Conservation (phyloP, 30 jellyfish, hydroid and myxozoan species). For the Hydractinia echinata region DNA sequence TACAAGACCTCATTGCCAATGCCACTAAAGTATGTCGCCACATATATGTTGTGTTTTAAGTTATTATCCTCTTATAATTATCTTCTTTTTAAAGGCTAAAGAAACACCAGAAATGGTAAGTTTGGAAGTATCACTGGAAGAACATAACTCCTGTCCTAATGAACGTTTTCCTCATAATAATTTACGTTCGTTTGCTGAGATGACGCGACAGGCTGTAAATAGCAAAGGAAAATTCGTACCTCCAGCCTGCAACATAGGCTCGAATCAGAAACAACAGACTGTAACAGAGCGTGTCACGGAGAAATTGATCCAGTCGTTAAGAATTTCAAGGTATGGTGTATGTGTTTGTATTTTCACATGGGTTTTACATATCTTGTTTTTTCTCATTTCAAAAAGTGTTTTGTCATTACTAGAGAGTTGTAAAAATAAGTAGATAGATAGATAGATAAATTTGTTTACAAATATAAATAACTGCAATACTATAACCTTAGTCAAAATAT, state of each 20-base stretch:
- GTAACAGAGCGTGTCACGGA: neutral
- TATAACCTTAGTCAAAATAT: too few relatives aligned
- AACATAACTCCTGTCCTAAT: slow-evolving; percentile 23
- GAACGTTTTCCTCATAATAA: neutral
- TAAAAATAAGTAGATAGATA: too few relatives aligned
- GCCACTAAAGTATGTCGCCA: neutral
- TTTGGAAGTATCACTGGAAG: neutral
- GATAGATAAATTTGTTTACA: too few relatives aligned
- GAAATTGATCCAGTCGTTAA: slow-evolving; percentile 1
- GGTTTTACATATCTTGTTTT: too few relatives aligned
- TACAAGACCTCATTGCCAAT: too few relatives aligned
- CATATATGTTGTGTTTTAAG: neutral
- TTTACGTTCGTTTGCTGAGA: slow-evolving; percentile 38
- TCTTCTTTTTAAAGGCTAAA: neutral
- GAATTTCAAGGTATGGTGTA: neutral
- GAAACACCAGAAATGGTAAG: neutral
- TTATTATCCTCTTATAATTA: neutral
- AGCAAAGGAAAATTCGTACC: slow-evolving; percentile 4
- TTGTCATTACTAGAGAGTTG: too few relatives aligned
- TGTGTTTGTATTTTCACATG: too few relatives aligned
- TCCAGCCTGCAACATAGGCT: neutral
- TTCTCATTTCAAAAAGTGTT: too few relatives aligned
- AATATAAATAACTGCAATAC: too few relatives aligned
- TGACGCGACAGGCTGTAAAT: slow-evolving; percentile 21
- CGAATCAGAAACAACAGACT: neutral